phyloP scores from a whole-genome alignment of 2,888 invertebrate species.

The Ennomos erosarius region DNA sequence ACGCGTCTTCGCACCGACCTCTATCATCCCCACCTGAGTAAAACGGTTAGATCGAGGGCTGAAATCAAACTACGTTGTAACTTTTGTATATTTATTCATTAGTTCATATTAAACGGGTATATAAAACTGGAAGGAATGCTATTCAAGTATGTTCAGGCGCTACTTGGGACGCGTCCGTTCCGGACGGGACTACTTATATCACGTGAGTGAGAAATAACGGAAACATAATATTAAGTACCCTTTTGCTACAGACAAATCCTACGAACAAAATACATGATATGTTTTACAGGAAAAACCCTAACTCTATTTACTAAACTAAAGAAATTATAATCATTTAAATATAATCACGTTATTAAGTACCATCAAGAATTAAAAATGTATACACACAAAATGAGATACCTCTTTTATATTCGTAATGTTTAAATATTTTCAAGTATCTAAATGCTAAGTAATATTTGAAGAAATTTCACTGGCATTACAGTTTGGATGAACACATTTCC shows the following conservation, averaged over 20 bases:
- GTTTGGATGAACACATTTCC: neutral
- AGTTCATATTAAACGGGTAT: constrained; percentile 30
- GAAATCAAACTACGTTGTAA: constrained; percentile 66
- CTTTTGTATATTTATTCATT: constrained; percentile 62
- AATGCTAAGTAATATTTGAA: no score
- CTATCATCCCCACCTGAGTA: constrained; percentile 30
- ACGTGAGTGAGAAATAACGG: neutral
- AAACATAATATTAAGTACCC: constrained; percentile 2
- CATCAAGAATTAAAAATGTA: neutral
- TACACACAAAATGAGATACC: constrained; percentile 4
- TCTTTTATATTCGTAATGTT: neutral
- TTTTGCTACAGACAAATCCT: constrained; percentile 5
- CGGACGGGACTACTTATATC: constrained; percentile 2
- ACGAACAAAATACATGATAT: constrained; percentile 13
- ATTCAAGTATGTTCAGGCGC: constrained; percentile 6
- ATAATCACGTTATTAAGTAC: constrained; percentile 13
- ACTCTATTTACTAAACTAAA: constrained; percentile 1
- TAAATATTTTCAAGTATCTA: neutral
- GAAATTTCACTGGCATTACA: neutral
- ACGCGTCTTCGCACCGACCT: constrained; percentile 23
- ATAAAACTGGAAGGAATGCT: constrained; percentile 28
- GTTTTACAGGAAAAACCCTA: constrained; percentile 6
- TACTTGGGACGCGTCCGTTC: constrained; percentile 1
- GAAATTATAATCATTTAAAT: neutral
- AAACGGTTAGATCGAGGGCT: constrained; percentile 43